Percentiles rank a stretch among this genome's conserved stretches.
Conservation (phyloP, 1,140 invertebrate species). For the Akabosia matsudoensis region DNA sequence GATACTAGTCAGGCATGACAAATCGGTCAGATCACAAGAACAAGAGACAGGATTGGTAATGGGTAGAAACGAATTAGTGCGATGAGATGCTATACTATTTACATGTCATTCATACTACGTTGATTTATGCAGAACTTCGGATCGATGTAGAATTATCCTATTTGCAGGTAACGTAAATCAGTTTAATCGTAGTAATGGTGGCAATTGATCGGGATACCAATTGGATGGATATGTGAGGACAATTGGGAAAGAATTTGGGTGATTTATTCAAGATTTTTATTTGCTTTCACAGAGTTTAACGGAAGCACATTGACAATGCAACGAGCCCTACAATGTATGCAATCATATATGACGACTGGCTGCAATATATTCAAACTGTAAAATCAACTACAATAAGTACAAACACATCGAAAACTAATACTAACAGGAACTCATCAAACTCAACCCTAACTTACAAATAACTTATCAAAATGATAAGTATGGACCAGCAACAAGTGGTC, state of each 20-base stretch:
- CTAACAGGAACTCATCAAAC: neutral
- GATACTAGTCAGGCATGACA: conserved; percentile 14
- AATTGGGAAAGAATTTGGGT: too few relatives aligned
- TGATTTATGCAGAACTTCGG: too few relatives aligned
- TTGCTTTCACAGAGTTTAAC: too few relatives aligned
- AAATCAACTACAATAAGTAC: neutral
- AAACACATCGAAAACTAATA: neutral
- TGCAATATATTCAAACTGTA: neutral
- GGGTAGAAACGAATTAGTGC: neutral
- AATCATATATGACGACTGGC: neutral
- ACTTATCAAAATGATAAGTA: conserved; percentile 6
- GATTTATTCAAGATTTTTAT: too few relatives aligned
- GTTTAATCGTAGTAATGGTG: too few relatives aligned
- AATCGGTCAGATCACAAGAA: conserved; percentile 16
- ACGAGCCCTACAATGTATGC: neutral
- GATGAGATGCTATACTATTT: neutral
- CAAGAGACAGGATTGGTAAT: neutral
- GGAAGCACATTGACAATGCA: neutral
- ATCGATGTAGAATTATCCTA: too few relatives aligned
- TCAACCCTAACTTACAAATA: neutral
- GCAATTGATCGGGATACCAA: too few relatives aligned
- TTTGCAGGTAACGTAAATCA: too few relatives aligned
- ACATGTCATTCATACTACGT: neutral
- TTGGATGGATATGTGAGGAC: too few relatives aligned
- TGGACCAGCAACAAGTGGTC: conserved; percentile 18